These are phyloP conservation scores for Cynaeus angustus DNA, from an alignment of 2,888 invertebrate species.

Conservation along the genomic window DNA sequence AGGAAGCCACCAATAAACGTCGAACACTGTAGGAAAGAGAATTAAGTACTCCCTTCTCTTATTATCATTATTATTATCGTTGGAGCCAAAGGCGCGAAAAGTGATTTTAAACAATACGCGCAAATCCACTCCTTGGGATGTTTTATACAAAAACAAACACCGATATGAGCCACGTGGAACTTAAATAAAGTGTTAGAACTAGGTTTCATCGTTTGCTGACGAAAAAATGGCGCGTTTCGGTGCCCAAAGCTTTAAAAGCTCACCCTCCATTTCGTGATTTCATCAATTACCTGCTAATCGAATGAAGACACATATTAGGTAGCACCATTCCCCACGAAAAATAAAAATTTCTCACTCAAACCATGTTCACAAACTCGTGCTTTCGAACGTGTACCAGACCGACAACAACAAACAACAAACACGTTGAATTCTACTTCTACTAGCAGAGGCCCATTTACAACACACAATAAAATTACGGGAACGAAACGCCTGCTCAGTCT, in stretches of 20 bases:
- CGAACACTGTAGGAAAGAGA: too few species aligned
- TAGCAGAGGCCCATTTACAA: conserved; percentile 63
- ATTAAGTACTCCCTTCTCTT: too few species aligned
- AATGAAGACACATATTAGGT: conserved; percentile 59
- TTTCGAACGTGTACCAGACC: conserved; percentile 30
- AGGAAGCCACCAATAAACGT: too few species aligned
- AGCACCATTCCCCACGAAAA: conserved; percentile 20
- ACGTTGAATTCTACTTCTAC: conserved; percentile 38
- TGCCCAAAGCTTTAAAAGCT: not conserved
- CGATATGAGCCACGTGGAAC: not conserved
- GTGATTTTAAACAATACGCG: not conserved
- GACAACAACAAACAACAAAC: conserved; percentile 35
- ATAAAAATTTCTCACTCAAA: not conserved
- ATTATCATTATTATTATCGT: too few species aligned
- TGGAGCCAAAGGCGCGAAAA: not conserved
- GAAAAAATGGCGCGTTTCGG: conserved; percentile 25
- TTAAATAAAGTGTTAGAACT: too few species aligned
- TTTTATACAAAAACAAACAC: not conserved
- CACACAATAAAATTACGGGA: conserved; percentile 65
- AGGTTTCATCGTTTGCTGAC: too few species aligned
- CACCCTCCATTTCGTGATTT: not conserved
- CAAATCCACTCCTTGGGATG: not conserved
- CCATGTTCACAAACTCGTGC: conserved; percentile 7
- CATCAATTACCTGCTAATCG: conserved; percentile 58
- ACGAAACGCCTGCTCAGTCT: conserved; percentile 67